A percentile compares a stretch with the other conserved stretches of the same genome.
These are phyloP conservation scores for Drosophila tsacasi DNA, from an alignment of 1,140 invertebrate species.

Conservation along the genomic window DNA sequence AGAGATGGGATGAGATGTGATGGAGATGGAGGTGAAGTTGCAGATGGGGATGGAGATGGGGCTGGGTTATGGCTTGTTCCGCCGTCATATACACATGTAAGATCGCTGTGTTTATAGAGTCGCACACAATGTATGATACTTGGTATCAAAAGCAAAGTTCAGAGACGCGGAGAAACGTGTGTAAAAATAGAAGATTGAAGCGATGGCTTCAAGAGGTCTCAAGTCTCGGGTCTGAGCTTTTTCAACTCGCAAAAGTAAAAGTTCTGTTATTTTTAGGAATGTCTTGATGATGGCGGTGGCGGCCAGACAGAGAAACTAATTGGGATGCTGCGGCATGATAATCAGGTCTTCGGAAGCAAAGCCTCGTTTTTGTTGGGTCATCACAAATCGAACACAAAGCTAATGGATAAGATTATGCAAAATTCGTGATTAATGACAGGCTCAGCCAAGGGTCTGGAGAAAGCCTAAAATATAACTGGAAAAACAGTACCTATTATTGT, in stretches of 20 bases:
- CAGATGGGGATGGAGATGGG: conserved; percentile 5
- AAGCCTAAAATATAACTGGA: neutral
- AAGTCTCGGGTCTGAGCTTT: conserved; percentile 22
- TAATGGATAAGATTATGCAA: conserved; percentile 39
- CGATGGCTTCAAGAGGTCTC: conserved; percentile 26
- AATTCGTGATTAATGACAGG: neutral
- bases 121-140: conserved; percentile 57
- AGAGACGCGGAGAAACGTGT: conserved; percentile 52
- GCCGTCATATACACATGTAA: conserved; percentile 62
- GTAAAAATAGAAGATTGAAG: conserved; percentile 59
- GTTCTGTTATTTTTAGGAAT: conserved; percentile 68
- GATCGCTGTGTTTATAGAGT: conserved; percentile 60
- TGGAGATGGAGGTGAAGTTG: conserved; percentile 6
- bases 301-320: conserved; percentile 27
- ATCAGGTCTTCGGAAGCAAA: conserved; percentile 17
- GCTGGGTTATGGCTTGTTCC: conserved; percentile 74
- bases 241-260: conserved; percentile 74
- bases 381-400: conserved; percentile 28
- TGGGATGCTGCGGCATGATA: conserved; percentile 21
- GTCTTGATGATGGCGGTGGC: conserved; percentile 31
- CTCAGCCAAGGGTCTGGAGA: neutral
- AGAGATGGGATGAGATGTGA: conserved; percentile 26
- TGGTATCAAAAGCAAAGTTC: conserved; percentile 62
- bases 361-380: conserved; percentile 25
- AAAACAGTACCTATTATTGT: neutral